Evolutionary conservation across 2,797 vertebrate species (phyloP).

Genomic region (Sandelia bainsii): DNA sequence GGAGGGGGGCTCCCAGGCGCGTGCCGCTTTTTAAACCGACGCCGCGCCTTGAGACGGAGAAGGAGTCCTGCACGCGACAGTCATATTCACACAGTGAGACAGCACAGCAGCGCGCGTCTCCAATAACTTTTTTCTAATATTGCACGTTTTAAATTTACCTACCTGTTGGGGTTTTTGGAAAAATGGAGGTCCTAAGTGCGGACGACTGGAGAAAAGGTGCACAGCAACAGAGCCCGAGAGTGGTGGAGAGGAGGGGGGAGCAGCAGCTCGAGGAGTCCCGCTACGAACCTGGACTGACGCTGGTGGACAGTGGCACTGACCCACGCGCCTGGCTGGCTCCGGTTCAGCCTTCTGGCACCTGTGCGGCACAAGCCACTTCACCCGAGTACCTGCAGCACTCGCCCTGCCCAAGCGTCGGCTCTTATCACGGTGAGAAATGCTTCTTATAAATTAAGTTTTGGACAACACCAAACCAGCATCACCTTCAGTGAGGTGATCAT

Average conservation of each 20-base stretch:
- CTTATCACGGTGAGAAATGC: slow-evolving; percentile 72
- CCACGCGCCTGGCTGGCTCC: slow-evolving; percentile 93
- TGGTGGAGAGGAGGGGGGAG: slow-evolving; percentile 63
- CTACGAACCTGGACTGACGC: slow-evolving; percentile 82
- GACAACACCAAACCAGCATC: neutral
- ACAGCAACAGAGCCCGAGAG: slow-evolving; percentile 59
- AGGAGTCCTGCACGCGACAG: slow-evolving; percentile 88
- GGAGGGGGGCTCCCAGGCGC: slow-evolving; percentile 92
- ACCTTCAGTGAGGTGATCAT: neutral
- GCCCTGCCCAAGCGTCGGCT: slow-evolving; percentile 81
- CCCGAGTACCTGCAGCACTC: slow-evolving; percentile 88
- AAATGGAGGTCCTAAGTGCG: slow-evolving; percentile 79
- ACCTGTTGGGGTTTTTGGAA: slow-evolving; percentile 26
- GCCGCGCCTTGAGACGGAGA: slow-evolving; percentile 91
- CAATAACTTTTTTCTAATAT: slow-evolving; percentile 28
- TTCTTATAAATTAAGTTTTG: neutral
- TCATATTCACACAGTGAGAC: slow-evolving; percentile 74
- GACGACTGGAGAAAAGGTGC: slow-evolving; percentile 78
- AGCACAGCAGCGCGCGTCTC: slow-evolving; percentile 59
- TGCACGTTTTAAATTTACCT: slow-evolving; percentile 5
- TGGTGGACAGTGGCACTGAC: slow-evolving; percentile 87
- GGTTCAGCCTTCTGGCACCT: slow-evolving; percentile 85
- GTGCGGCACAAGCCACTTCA: slow-evolving; percentile 85
- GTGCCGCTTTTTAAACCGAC: slow-evolving; percentile 98
- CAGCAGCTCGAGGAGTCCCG: slow-evolving; percentile 68